Base-by-base conservation (phyloP, 2,113 vertebrate genomes). In the Archocentrus centrarchus region DNA sequence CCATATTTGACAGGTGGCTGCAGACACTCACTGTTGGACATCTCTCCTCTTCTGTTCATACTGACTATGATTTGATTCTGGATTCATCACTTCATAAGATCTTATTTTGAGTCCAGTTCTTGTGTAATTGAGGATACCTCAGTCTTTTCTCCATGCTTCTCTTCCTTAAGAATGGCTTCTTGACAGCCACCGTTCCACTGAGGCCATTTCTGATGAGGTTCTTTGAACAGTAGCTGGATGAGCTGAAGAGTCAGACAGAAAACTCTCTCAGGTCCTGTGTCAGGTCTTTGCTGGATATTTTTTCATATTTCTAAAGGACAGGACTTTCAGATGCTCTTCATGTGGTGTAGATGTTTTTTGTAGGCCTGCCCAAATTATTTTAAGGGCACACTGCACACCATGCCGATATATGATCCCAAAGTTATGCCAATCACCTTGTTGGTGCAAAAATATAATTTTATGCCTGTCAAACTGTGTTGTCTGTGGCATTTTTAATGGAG, bases 141-240 rank as follows among this genome's bases (percentile, higher is more conserved):
- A 53, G 6, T 17, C 17, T 15, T 18, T 15, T 4, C 35, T 47
- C 39, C 63, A 39, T 0, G 44, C 24, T 4, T 68, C 8, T 0
- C 22, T 68, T 41, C n/a, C 37, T 41, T 44, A 66, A 2, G 7
- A 24, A 66, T 17, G 37, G n/a, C n/a, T 68, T 68, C 22, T 30
- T 70, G 1, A 1, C 0, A 70, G 64, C 41, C 15, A 47, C 14
- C 64, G 4, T 18, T 27, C 22, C 9, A 70, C 3, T 30, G 5
- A 50, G 41, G 4, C 24, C 41, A 18, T 27, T 0, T 66, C n/a
- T 27, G 20, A 2, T 11, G 17, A 30, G 64, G 14, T 68, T 30
- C 24, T 18, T 22, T 47, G 14, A 20, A 70, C 24, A 30, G 64
- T 18, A 70, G 15, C 7, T 30, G 0, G 9, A 50, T 30, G 11